Evolutionary conservation across 2,113 vertebrate genomes (phyloP), one percentile per base, ranked within the genome.

Genomic region (Eurypyga helias): DNA sequence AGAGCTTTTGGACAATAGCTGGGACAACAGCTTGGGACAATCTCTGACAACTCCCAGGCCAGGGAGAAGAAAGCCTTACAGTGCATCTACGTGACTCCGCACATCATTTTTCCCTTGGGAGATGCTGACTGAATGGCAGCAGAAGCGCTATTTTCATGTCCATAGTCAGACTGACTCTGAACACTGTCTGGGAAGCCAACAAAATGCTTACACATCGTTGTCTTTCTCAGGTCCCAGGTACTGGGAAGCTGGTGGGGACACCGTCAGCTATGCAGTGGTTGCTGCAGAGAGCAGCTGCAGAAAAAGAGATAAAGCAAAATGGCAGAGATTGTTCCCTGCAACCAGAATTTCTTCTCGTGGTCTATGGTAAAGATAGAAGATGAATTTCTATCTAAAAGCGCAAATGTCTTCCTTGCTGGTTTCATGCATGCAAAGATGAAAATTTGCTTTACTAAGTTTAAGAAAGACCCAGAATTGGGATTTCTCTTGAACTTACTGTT

Each of bases 51-150:
- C 6, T 49, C 6, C 45, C 28, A 3, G 3, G 62, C 4, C 26
- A 36, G 46, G 57, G 23, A 71, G 58, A 17, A 58, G 48, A n/a
- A 38, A 71, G 19, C 2, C 51, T 66, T 6, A 13, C 61, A 34
- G 41, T 26, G 64, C 67, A 76, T 28, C 51, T n/a, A 0, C 0
- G 0, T 12, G 76, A 38, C 26, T 66, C 49, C 61, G 46, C 55
- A 33, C 3, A 45, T 78, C 4, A 0, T 21, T 26, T 20, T 61
- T 24, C 60, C 41, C 43, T 24, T 16, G 69, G 71, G 43, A 64
- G 26, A 43, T 23, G 70, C 1, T 33, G 49, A n/a, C 31, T 38
- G 65, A 69, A 66, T 46, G 76, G 78, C 58, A 73, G 69, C 48
- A 66, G n/a, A 1, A 23, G 9, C 4, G 3, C 43, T 25, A 21